Percentiles rank a stretch among this genome's conserved stretches.
Evolutionary conservation across 2,888 invertebrate species (phyloP).

Genomic region (Lordiphosa andalusiaca): DNA sequence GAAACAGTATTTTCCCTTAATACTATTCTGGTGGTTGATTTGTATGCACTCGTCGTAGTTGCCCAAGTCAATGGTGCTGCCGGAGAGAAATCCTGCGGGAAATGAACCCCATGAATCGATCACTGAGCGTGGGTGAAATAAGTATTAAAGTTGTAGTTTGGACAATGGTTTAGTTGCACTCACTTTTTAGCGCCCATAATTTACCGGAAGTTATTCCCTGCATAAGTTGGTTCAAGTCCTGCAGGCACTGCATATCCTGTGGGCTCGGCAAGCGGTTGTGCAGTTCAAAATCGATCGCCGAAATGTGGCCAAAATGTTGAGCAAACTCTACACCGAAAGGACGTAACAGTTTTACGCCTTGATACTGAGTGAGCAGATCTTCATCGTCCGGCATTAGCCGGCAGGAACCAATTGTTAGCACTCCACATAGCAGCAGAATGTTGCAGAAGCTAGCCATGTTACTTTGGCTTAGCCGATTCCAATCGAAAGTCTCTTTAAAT

Average conservation of each 20-base stretch:
- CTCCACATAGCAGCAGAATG: too few species aligned
- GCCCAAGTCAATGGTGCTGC: conserved; percentile 76
- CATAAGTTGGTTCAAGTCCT: background rate
- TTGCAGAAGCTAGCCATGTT: too few species aligned
- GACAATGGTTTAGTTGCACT: background rate
- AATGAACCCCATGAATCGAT: conserved; percentile 79
- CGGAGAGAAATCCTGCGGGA: conserved; percentile 75
- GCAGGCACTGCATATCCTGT: background rate
- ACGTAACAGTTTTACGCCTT: background rate
- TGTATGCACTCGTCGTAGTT: conserved; percentile 78
- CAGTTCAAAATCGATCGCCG: too few species aligned
- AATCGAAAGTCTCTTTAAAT: too few species aligned
- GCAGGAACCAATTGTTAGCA: too few species aligned
- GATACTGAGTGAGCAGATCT: too few species aligned
- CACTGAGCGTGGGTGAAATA: conserved; percentile 54
- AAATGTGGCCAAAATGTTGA: background rate
- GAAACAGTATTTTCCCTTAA: conserved; percentile 46
- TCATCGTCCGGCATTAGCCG: too few species aligned
- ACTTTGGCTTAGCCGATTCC: too few species aligned
- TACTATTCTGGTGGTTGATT: conserved; percentile 30
- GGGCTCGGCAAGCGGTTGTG: background rate
- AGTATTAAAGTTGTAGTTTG: background rate
- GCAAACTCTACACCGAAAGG: background rate
- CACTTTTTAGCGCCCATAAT: conserved; percentile 2
- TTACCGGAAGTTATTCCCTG: background rate